A percentile compares a stretch with the other conserved stretches of the same genome.
Evolutionary conservation across 2,797 vertebrate species (phyloP).

Genomic region (Sciaenops ocellatus): DNA sequence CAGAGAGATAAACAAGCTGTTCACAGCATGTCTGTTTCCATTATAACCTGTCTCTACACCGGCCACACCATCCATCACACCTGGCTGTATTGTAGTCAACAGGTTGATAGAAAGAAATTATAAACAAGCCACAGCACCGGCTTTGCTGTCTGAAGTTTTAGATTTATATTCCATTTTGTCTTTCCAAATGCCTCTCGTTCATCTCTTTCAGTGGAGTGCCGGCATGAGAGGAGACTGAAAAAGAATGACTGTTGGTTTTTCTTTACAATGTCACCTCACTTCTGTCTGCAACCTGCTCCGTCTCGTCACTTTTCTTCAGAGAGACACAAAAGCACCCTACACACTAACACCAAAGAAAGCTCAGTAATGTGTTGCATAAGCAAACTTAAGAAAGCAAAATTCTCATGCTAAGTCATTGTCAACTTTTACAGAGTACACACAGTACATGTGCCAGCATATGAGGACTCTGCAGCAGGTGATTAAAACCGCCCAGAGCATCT

Average conservation of each 20-base stretch:
- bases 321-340: neutral
- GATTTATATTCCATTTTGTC: conserved; percentile 22
- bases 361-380: too few relatives aligned
- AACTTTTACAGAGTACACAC: too few relatives aligned
- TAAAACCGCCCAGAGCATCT: too few relatives aligned
- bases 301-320: neutral
- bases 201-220: conserved; percentile 5
- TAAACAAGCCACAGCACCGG: neutral
- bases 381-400: too few relatives aligned
- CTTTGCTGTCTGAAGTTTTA: neutral
- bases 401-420: too few relatives aligned
- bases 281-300: conserved; percentile 12
- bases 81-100: neutral
- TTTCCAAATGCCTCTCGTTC: neutral
- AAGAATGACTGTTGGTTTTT: conserved; percentile 8
- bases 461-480: too few relatives aligned
- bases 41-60: neutral
- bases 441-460: too few relatives aligned
- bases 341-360: neutral
- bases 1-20: neutral
- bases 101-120: conserved; percentile 1
- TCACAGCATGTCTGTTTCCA: neutral
- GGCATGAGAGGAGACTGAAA: conserved; percentile 11
- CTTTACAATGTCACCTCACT: neutral
- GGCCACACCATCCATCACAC: conserved; percentile 15